Evolutionary conservation across 2,797 vertebrate species (phyloP), one percentile per base, ranked within the genome.

Genomic region (Dipus sagitta): DNA sequence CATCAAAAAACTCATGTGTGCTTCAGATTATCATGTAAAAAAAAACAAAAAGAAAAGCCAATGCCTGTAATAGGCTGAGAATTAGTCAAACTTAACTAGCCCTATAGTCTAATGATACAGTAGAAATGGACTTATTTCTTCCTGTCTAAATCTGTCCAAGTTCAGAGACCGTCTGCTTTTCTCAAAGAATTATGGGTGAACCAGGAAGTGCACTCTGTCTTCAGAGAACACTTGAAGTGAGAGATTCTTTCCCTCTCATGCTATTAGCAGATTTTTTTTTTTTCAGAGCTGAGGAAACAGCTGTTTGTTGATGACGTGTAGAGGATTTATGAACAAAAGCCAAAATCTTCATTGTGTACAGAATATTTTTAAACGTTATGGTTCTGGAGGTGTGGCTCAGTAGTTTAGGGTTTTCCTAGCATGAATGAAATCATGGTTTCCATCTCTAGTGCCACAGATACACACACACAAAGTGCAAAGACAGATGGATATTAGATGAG

Each of bases 11-110:
- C 24, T 82, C 54, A 21, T 52, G 62, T 12, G 14, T 91, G 64
- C 64, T 94, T 83, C 71, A 34, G 32, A 77, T 82, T 75, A 92
- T 62, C 58, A 60, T 30, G 26, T 68, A 47, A 15, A 67, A 71
- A 20, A 47, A 20, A 47, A 20, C 34, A 88, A 62, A 85, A 76
- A 32, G 64, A 30, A 32, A 47, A 72, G 18, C 54, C 64, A 71
- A 32, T 78, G 30, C 62, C 77, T 80, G 54, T 75, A 79, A 86
- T 67, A 85, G 86, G 38, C 6, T 67, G 47, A 52, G 42, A 91
- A 38, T 65, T 79, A 77, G 54, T 93, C 60, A 86, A 76, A 88
- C 24, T 82, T 81, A 93, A 81, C 74, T 65, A 77, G 52, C n/a
- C 23, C 23, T 75, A 8, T 23, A 52, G 80, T 60, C 65, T 85